Evolutionary conservation across 2,113 vertebrate genomes (phyloP), one percentile per base, ranked within the genome.

Genomic region (Phyllostomus discolor): DNA sequence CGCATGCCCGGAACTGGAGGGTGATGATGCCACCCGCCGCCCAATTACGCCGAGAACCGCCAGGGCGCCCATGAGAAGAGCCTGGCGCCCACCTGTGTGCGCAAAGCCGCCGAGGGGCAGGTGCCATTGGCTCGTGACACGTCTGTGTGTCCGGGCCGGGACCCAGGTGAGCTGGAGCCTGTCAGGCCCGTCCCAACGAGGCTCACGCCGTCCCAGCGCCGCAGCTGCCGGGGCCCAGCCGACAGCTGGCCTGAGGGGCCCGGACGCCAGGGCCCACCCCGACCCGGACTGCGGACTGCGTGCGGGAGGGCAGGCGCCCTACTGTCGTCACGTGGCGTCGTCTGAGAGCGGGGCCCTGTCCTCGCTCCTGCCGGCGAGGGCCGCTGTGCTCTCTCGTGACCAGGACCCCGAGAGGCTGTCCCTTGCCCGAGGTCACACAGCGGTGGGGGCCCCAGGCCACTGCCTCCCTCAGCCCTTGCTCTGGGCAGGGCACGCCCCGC

Each of bases 121-220:
- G 98, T 98, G 98, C 97, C 98, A 93, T 98, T 98, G 97, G 97
- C 98, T 98, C 98, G 97, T 97, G 92, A 88, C 67, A 96, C 97
- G 7, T 26, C 50, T 35, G 0, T 0, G 7, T 28, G 72, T 98
- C 98, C 76, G 90, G 97, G 98, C 98, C 98, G 98, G 98, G 98
- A 98, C 97, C 98, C 98, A 98, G 98, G 98, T 57, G 97, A 98
- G 98, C 98, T 98, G 98, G 98, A 99, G 98, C 98, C 98, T 97
- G 99, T 98, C 98, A 98, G 98, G 98, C 99, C 99, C 99, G 98
- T 98, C 99, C 99, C 99, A 99, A 98, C 98, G 99, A 69, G 99
- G 97, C 73, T 38, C 96, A 97, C 95, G 76, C 97, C 70, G 95
- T 52, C 97, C 72, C 98, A 97, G 93, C 95, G 97, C 98, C 98